Conservation (phyloP, 2,888 invertebrate species). For the Hydroisotoma schaefferi region DNA sequence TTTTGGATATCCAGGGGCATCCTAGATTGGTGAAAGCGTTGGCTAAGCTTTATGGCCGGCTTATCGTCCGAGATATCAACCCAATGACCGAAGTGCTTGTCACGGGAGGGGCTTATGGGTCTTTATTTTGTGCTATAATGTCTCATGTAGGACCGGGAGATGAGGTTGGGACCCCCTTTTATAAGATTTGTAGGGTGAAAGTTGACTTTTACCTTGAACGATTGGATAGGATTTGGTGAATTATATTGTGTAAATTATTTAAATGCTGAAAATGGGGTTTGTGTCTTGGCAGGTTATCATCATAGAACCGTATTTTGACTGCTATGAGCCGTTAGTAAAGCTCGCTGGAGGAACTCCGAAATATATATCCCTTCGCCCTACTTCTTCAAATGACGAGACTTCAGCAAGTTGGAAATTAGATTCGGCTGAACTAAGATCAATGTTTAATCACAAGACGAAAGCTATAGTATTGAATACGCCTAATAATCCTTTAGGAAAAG, state of each 20-base stretch:
- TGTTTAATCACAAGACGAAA: constrained; percentile 87
- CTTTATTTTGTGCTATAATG: constrained; percentile 78
- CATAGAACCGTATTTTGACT: constrained; percentile 46
- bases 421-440: constrained; percentile 67
- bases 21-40: constrained; percentile 80
- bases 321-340: constrained; percentile 62
- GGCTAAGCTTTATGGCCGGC: constrained; percentile 75
- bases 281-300: constrained; percentile 41
- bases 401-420: constrained; percentile 90
- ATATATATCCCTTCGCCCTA: constrained; percentile 78
- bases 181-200: constrained; percentile 1
- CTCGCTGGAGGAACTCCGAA: constrained; percentile 81
- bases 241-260: neutral
- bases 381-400: constrained; percentile 53
- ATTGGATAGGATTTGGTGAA: too few species aligned
- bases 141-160: constrained; percentile 51
- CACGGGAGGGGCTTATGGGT: constrained; percentile 91
- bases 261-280: constrained; percentile 2
- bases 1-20: constrained; percentile 69
- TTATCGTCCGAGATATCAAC: constrained; percentile 73
- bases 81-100: constrained; percentile 81
- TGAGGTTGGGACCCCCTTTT: constrained; percentile 38
- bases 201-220: constrained; percentile 4
- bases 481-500: constrained; percentile 95
- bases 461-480: constrained; percentile 95